Percentiles rank a stretch among this genome's conserved stretches.
phyloP scores from a whole-genome alignment of 2,888 invertebrate genomes.

The Phyllotreta cruciferae region DNA sequence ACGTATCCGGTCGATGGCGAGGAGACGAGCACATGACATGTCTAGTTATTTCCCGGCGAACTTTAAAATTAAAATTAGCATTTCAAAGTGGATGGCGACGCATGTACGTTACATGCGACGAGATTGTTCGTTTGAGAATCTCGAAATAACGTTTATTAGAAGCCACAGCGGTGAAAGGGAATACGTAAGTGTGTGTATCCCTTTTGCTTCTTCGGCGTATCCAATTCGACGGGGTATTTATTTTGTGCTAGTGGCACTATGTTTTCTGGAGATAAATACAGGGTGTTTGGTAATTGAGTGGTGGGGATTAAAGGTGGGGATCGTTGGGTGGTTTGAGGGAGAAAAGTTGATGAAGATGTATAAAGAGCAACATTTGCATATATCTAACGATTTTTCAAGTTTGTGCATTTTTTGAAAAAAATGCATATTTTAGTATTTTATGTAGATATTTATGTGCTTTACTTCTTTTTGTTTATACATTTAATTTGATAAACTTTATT shows the following conservation, averaged over 20 bases:
- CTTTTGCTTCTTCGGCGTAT: slow-evolving; percentile 11
- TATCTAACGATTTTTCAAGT: no score
- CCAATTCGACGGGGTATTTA: background rate
- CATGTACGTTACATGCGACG: slow-evolving; percentile 15
- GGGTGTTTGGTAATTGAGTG: no score
- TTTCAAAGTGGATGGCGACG: slow-evolving; percentile 24
- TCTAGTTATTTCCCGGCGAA: slow-evolving; percentile 26
- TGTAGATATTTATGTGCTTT: no score
- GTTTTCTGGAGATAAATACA: no score
- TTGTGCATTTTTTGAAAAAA: no score
- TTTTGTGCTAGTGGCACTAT: background rate
- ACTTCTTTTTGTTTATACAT: no score
- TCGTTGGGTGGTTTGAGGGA: no score
- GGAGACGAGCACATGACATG: slow-evolving; percentile 21
- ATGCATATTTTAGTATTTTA: no score
- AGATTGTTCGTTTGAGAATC: slow-evolving; percentile 29
- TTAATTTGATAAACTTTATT: no score
- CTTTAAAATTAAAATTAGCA: slow-evolving; percentile 30
- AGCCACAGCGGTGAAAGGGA: slow-evolving; percentile 22
- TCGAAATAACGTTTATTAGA: slow-evolving; percentile 29
- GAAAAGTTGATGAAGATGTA: no score
- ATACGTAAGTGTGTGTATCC: slow-evolving; percentile 22
- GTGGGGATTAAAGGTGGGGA: no score
- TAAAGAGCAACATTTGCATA: no score
- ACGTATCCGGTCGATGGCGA: background rate